phyloP scores from a whole-genome alignment of 2,888 invertebrate genomes.

The Congeria kusceri region DNA sequence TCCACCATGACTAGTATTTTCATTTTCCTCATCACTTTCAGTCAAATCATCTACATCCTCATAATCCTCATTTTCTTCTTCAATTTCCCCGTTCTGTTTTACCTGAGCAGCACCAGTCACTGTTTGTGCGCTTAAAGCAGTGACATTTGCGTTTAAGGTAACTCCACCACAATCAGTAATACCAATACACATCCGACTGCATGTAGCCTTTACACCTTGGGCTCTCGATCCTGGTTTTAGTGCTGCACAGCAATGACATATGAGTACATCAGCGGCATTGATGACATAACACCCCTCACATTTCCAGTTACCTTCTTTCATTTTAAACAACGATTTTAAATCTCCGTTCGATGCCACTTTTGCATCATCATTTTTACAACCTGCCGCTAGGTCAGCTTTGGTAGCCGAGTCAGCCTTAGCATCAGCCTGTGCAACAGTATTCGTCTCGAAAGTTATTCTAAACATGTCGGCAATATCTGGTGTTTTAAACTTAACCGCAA shows the following conservation, averaged over 20 bases:
- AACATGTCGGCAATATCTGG: conserved; percentile 91
- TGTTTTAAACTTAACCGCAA: conserved; percentile 93
- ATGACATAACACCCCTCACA: conserved; percentile 89
- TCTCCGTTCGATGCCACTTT: conserved; percentile 20
- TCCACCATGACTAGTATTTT: no score
- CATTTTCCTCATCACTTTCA: conserved; percentile 55
- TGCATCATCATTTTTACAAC: conserved; percentile 3
- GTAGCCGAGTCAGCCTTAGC: neutral
- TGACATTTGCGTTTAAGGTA: neutral
- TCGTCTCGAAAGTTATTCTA: conserved; percentile 88
- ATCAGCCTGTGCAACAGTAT: conserved; percentile 20
- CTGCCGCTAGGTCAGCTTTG: neutral
- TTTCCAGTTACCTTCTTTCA: conserved; percentile 88
- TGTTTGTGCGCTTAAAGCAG: no score
- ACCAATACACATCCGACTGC: conserved; percentile 5
- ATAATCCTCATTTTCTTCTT: conserved; percentile 61
- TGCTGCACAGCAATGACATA: conserved; percentile 81
- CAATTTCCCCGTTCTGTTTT: conserved; percentile 49
- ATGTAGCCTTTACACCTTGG: conserved; percentile 55
- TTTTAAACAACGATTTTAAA: conserved; percentile 87
- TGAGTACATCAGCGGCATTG: conserved; percentile 85
- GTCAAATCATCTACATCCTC: conserved; percentile 58
- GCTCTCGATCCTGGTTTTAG: conserved; percentile 79
- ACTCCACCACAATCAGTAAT: conserved; percentile 8
- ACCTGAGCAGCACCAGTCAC: conserved; percentile 42